Evolutionary conservation across 2,888 invertebrate species (phyloP).

Genomic region (Orthonevra nobilis): DNA sequence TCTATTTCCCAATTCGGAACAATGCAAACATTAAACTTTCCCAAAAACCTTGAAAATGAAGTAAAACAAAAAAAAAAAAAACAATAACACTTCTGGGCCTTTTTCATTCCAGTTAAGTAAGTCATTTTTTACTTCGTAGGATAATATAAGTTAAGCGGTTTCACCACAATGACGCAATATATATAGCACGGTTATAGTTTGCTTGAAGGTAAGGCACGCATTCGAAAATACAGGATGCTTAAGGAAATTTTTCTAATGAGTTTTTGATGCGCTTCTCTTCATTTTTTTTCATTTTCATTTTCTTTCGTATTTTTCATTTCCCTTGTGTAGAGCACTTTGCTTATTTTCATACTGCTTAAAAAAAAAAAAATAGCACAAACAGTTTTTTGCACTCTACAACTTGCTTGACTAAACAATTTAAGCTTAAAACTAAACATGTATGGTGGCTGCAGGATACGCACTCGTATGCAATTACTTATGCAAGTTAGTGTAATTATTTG

Average conservation of each 20-base stretch:
- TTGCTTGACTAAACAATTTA: slow-evolving; percentile 31
- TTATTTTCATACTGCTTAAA: slow-evolving; percentile 13
- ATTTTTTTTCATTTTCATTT: background rate
- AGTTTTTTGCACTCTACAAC: slow-evolving; percentile 29
- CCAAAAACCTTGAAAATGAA: background rate
- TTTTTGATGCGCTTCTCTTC: slow-evolving; percentile 59
- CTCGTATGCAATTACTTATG: background rate
- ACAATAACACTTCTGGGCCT: slow-evolving; percentile 47
- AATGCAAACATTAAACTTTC: slow-evolving; percentile 13
- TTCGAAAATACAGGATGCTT: slow-evolving; percentile 61
- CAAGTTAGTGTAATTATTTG: slow-evolving; percentile 6
- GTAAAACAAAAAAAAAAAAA: slow-evolving; percentile 10
- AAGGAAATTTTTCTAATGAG: slow-evolving; percentile 61
- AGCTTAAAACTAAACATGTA: background rate
- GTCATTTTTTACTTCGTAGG: slow-evolving; percentile 64
- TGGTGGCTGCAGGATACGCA: background rate
- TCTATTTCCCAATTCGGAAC: too few species aligned
- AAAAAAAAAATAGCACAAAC: slow-evolving; percentile 15
- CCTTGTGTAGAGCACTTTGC: slow-evolving; percentile 30
- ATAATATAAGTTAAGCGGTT: slow-evolving; percentile 61
- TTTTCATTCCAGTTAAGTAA: slow-evolving; percentile 66
- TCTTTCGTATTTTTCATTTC: background rate
- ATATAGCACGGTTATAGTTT: slow-evolving; percentile 65
- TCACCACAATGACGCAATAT: slow-evolving; percentile 64
- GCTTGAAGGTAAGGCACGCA: slow-evolving; percentile 69